These are phyloP conservation scores for Lepidocyrtinus sp. DNA, from an alignment of 2,888 invertebrate genomes.

Conservation along the genomic window DNA sequence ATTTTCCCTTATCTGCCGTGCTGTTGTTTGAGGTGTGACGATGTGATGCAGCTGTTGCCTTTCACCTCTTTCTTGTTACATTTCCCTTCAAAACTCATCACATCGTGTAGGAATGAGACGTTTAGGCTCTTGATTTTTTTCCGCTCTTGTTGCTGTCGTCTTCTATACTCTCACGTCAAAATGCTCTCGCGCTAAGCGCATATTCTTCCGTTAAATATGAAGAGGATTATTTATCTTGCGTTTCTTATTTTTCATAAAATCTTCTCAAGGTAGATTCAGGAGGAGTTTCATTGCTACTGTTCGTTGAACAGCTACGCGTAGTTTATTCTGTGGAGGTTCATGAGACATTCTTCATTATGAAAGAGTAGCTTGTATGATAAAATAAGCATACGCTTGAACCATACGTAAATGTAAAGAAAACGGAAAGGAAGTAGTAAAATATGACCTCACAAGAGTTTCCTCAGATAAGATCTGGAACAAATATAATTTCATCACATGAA, in stretches of 20 bases:
- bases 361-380: not conserved
- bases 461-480: constrained; percentile 5
- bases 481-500: too few species aligned
- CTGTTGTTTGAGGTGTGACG: constrained; percentile 9
- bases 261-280: not conserved
- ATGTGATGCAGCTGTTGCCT: constrained; percentile 13
- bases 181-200: not conserved
- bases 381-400: not conserved
- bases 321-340: not conserved
- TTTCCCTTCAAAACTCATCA: constrained; percentile 6
- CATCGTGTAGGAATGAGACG: too few species aligned
- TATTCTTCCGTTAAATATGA: not conserved
- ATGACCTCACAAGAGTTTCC: not conserved
- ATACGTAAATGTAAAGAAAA: not conserved
- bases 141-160: not conserved
- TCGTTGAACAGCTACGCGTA: not conserved
- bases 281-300: not conserved
- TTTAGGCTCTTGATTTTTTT: too few species aligned
- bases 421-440: not conserved
- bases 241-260: not conserved
- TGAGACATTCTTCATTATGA: not conserved
- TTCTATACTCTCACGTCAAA: not conserved
- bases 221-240: not conserved
- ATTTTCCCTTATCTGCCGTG: not conserved
- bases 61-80: constrained; percentile 3